These are phyloP conservation scores for Agrochola litura DNA, from an alignment of 2,888 invertebrate genomes.

Conservation along the genomic window DNA sequence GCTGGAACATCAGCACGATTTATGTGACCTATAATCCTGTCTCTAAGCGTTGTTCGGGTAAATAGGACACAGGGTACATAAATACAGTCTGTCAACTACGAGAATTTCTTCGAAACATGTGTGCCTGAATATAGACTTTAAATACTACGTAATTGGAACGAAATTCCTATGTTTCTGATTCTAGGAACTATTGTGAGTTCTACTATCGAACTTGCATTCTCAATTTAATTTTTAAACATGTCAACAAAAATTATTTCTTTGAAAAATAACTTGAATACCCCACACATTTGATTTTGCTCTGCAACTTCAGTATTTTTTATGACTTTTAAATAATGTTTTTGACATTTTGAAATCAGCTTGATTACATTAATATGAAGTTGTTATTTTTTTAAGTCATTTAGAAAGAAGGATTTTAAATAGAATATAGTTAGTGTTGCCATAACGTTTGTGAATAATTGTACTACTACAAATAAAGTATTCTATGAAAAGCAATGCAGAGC, in stretches of 20 bases:
- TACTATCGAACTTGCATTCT: neutral
- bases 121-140: neutral
- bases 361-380: neutral
- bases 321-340: neutral
- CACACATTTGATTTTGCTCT: neutral
- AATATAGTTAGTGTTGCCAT: neutral
- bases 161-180: neutral
- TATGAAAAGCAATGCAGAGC: neutral
- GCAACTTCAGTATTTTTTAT: neutral
- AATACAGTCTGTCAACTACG: slow-evolving; percentile 22
- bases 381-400: neutral
- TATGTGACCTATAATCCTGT: slow-evolving; percentile 62
- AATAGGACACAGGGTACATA: slow-evolving; percentile 35
- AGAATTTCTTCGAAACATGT: slow-evolving; percentile 16
- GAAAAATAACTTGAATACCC: too few relatives aligned
- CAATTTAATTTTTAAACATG: neutral
- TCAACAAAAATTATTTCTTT: neutral
- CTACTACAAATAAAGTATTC: neutral
- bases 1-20: slow-evolving; percentile 58
- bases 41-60: slow-evolving; percentile 42
- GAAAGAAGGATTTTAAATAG: neutral
- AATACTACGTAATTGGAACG: neutral
- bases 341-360: neutral
- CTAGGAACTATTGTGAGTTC: neutral
- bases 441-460: too few relatives aligned